Evolutionary conservation across 1,140 invertebrate species (phyloP).

Genomic region (Achroia grisella): DNA sequence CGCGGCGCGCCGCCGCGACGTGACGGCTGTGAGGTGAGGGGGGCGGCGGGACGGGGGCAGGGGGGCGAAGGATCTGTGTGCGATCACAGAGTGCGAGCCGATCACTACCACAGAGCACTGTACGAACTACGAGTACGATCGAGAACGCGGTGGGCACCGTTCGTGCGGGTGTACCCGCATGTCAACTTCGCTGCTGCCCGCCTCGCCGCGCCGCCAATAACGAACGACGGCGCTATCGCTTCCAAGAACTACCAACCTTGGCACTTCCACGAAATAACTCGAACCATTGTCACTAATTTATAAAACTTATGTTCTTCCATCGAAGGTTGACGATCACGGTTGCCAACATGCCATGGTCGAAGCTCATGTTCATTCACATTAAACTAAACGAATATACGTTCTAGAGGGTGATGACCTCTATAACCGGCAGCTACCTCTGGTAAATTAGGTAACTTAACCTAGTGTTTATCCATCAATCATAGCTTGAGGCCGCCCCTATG

Average conservation of each 20-base stretch:
- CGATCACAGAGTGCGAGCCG: background rate
- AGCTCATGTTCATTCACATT: conserved; percentile 21
- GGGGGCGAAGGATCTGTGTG: conserved; percentile 5
- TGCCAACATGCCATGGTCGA: conserved; percentile 18
- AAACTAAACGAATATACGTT: conserved; percentile 10
- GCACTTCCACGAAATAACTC: conserved; percentile 62
- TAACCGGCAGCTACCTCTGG: conserved; percentile 11
- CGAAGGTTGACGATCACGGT: conserved; percentile 28
- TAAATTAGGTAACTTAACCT: conserved; percentile 26
- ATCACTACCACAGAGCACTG: no score
- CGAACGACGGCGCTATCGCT: conserved; percentile 42
- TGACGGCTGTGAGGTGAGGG: background rate
- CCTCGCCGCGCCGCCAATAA: conserved; percentile 6
- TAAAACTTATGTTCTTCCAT: conserved; percentile 51
- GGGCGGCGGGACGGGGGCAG: no score
- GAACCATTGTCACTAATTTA: conserved; percentile 68
- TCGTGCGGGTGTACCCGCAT: background rate
- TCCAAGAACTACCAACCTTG: conserved; percentile 65
- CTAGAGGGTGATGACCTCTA: conserved; percentile 18
- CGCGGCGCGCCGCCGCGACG: conserved; percentile 5
- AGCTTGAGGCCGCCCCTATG: conserved; percentile 17
- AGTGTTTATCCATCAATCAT: conserved; percentile 32
- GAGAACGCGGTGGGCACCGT: conserved; percentile 19
- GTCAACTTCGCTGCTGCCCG: background rate
- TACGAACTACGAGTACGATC: conserved; percentile 12